These are phyloP conservation scores for Noctua fimbriata DNA, from an alignment of 2,888 invertebrate genomes.

Conservation along the genomic window DNA sequence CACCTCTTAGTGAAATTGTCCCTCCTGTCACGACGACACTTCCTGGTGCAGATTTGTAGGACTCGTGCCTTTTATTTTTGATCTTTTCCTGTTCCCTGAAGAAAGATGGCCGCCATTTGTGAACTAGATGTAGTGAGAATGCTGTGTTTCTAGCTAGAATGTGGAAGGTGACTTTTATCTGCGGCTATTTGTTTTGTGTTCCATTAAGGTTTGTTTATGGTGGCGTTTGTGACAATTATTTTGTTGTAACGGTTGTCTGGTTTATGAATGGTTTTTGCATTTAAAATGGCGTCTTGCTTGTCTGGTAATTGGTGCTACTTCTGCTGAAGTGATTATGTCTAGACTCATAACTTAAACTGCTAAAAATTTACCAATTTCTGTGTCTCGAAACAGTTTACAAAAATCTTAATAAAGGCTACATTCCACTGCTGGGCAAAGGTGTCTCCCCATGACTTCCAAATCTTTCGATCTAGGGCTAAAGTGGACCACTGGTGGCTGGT, in stretches of 20 bases:
- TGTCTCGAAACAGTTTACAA: not conserved
- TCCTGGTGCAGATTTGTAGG: slow-evolving; percentile 75
- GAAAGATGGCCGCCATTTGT: slow-evolving; percentile 53
- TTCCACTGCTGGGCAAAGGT: too few species aligned
- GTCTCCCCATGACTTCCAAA: too few species aligned
- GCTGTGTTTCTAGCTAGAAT: slow-evolving; percentile 34
- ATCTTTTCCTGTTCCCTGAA: slow-evolving; percentile 48
- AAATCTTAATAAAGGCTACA: not conserved
- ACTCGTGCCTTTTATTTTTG: slow-evolving; percentile 65
- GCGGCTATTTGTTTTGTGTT: slow-evolving; percentile 42
- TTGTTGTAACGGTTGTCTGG: slow-evolving; percentile 1
- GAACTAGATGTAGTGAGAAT: slow-evolving; percentile 45
- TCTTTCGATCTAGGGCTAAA: too few species aligned
- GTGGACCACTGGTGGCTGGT: too few species aligned
- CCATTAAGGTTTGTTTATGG: slow-evolving; percentile 44
- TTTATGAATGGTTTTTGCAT: not conserved
- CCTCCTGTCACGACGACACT: slow-evolving; percentile 72
- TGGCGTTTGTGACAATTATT: slow-evolving; percentile 41
- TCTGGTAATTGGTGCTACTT: not conserved
- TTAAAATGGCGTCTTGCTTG: not conserved
- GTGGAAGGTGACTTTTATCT: slow-evolving; percentile 50
- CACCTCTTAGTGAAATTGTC: slow-evolving; percentile 72
- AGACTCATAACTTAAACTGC: not conserved
- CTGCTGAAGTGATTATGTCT: not conserved
- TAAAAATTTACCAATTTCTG: not conserved